A percentile compares a stretch with the other conserved stretches of the same genome.
Conservation (phyloP, 1,140 invertebrate genomes). For the Harpegnathos saltator region DNA sequence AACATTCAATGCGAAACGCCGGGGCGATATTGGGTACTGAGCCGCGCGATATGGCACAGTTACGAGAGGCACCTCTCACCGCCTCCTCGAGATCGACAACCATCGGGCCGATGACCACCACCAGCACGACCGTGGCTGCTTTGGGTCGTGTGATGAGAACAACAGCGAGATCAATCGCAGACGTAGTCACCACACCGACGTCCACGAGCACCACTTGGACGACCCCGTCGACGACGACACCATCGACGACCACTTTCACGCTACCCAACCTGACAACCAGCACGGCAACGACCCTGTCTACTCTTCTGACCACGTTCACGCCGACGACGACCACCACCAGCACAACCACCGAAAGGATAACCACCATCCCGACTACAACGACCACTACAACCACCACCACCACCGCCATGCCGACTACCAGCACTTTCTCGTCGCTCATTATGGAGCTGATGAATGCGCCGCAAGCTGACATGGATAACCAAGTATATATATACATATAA, state of each 20-base stretch:
- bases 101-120: constrained; percentile 74
- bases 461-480: constrained; percentile 71
- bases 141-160: constrained; percentile 81
- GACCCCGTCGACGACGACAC: constrained; percentile 68
- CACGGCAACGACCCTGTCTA: constrained; percentile 78
- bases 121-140: constrained; percentile 76
- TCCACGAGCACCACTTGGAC: constrained; percentile 79
- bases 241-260: constrained; percentile 67
- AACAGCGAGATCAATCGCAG: constrained; percentile 81
- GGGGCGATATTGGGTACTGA: constrained; percentile 88
- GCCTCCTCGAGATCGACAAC: constrained; percentile 67
- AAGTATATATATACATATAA: too few species aligned
- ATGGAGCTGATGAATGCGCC: constrained; percentile 71
- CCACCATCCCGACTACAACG: constrained; percentile 81
- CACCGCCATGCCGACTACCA: constrained; percentile 78
- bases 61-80: constrained; percentile 75
- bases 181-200: constrained; percentile 79
- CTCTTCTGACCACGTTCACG: constrained; percentile 75
- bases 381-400: constrained; percentile 82
- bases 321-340: constrained; percentile 74
- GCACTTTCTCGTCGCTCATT: constrained; percentile 67
- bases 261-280: constrained; percentile 71
- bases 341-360: constrained; percentile 84
- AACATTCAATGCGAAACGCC: constrained; percentile 88
- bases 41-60: constrained; percentile 81